These are phyloP conservation scores for Gobius niger DNA, from an alignment of 2,113 vertebrate genomes.

Conservation along the genomic window DNA sequence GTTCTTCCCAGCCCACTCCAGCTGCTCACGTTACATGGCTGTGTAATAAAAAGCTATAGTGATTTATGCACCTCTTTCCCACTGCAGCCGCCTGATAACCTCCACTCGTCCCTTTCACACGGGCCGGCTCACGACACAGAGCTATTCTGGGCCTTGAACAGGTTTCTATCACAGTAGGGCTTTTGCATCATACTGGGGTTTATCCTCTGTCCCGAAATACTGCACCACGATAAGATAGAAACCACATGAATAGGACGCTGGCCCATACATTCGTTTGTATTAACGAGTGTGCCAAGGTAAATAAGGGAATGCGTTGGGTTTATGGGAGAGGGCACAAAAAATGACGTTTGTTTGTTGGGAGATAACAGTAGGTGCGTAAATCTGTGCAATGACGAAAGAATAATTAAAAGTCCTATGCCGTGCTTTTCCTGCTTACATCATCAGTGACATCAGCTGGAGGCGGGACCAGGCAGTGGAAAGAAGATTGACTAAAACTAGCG, in stretches of 20 bases:
- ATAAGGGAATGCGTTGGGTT: background rate
- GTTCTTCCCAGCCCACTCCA: background rate
- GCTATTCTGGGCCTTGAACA: constrained; percentile 15
- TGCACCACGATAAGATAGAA: constrained; percentile 4
- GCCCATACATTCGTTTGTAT: background rate
- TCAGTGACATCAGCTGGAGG: too few species aligned
- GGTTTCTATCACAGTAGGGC: background rate
- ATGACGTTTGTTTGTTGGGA: background rate
- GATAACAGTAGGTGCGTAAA: background rate
- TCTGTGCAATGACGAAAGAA: too few species aligned
- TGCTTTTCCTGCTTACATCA: too few species aligned
- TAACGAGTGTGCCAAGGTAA: background rate
- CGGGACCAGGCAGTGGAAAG: too few species aligned
- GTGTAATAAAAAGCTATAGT: constrained; percentile 11
- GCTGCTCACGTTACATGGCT: constrained; percentile 20
- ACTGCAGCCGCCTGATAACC: constrained; percentile 54
- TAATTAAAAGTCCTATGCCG: background rate
- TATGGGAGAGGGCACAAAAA: background rate
- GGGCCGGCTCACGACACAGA: background rate
- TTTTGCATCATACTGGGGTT: constrained; percentile 7
- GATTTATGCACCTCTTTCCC: constrained; percentile 33
- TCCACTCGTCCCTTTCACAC: constrained; percentile 15
- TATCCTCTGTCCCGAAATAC: background rate
- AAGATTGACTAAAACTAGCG: too few species aligned
- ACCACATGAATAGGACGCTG: background rate